These are phyloP conservation scores for Chlorops oryzae DNA, from an alignment of 1,140 invertebrate genomes.

Conservation along the genomic window DNA sequence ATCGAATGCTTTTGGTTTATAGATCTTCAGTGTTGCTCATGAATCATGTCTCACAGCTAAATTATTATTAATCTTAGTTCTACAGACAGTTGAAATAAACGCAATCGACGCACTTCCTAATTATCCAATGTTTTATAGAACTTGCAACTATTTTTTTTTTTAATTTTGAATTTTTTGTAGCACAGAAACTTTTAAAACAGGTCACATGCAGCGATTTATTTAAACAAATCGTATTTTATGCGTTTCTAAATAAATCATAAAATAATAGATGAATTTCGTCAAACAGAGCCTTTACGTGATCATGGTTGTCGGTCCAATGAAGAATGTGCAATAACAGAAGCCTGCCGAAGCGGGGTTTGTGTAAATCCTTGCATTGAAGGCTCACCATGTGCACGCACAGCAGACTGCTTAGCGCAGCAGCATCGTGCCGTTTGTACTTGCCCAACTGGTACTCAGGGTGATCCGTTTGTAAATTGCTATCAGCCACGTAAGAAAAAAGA, in stretches of 20 bases:
- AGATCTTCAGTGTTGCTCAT: no score
- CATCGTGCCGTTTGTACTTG: conserved; percentile 75
- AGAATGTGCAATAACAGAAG: conserved; percentile 66
- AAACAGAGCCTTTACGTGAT: conserved; percentile 50
- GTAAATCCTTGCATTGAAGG: conserved; percentile 68
- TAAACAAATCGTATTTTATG: no score
- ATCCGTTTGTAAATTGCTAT: conserved; percentile 75
- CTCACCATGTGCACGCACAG: conserved; percentile 71
- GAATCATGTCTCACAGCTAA: no score
- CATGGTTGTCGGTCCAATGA: conserved; percentile 63
- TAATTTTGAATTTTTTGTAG: neutral
- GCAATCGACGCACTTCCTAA: no score
- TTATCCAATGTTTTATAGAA: no score
- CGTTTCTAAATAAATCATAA: no score
- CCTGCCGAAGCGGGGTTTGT: conserved; percentile 68
- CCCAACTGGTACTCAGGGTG: conserved; percentile 65
- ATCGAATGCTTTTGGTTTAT: no score
- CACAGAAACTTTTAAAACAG: neutral
- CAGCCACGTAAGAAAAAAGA: conserved; percentile 47
- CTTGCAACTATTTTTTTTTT: no score
- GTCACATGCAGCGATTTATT: neutral
- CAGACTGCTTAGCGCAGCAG: conserved; percentile 67
- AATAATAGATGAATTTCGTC: no score
- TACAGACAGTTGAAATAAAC: no score
- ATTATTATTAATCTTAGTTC: no score